Base-by-base conservation (phyloP, 2,113 vertebrate genomes). In the Gallinago undulata region DNA sequence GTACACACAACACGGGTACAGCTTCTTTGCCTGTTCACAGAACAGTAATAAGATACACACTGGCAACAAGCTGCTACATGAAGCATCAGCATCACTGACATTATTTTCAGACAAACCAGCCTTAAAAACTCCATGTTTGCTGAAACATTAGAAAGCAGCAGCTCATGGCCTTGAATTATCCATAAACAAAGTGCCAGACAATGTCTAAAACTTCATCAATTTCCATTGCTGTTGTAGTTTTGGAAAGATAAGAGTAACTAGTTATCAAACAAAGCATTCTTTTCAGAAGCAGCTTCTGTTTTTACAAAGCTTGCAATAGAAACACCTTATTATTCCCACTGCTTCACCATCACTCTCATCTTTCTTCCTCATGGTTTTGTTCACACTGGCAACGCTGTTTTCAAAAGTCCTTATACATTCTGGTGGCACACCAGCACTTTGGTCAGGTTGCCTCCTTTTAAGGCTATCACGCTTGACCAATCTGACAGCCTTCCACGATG, bases 341-440 rank as follows among this genome's bases (percentile, higher is more conserved):
- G 37, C 31, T 83, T 80, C 45, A 43, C 31, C 24, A 39, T 56
- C n/a, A 21, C 22, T 41, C n/a, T 45, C 12, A 30, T 48, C 19
- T 56, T 87, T 30, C 10, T 39, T 72, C 30, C 43, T 56, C 18
- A 7, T 1, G 1, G 19, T 31, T 69, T 28, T 25, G 11, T 31
- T 28, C 3, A 1, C 41, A 39, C 13, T 6, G 4, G 13, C 45
- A 86, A 50, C 0, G 2, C 17, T 4, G 13, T 43, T 87, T 85
- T 41, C 39, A 8, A 5, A 51, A 51, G 33, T 27, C 47, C 16
- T 53, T 56, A 45, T 1, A 30, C 1, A 0, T 17, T 17, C 15
- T 48, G 22, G 41, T 27, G 10, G 86, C 1, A 3, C 39, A 11
- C 28, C 14, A n/a, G 19, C 0, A 1, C 25, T 69, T 73, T 47